Base-by-base conservation (phyloP, 1,140 invertebrate genomes). In the Sinonovacula constricta region DNA sequence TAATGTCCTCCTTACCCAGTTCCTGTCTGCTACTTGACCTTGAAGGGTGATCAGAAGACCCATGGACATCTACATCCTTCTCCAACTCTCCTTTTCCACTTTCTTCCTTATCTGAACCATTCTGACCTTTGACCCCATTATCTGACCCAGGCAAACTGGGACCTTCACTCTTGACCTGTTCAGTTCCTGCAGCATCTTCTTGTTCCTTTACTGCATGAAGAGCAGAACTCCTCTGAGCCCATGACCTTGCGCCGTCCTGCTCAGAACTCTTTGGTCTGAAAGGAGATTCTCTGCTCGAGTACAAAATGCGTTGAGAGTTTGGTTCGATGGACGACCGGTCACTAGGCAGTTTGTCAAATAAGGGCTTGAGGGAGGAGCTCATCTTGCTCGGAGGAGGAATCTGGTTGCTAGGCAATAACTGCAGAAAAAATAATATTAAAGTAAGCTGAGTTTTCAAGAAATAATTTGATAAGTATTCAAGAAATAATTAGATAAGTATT, bases 351-450 rank as follows among this genome's bases (percentile, higher is more conserved):
- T 81, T 70, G 3, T 83, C 76, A 24, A 90, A 76, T 0, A 89
- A 45, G 0, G 74, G 74, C 39, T 74, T 49, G 4, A 90, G 45
- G 10, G 86, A 85, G 4, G 78, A 83, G 59, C 80, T 86, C 0
- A 88, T 70, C 39, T 79, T 81, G 62, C 83, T 85, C 30, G 89
- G 88, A 28, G 87, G 74, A 18, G 88, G 85, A 30, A 90, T 80
- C 30, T 85, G 88, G 77, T 89, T 87, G 53, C 53, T 74, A 15
- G 89, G 89, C 31, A 90, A 77, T 69, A 90, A 79, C 89, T 90
- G 81, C n/a, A n/a, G n/a, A n/a, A n/a, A n/a, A n/a, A n/a, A n/a
- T n/a, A n/a, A n/a, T n/a, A n/a, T n/a, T n/a, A n/a, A n/a, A n/a
- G n/a, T n/a, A n/a, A n/a, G n/a, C n/a, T n/a, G n/a, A n/a, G n/a